Conservation (phyloP, 1,140 invertebrate genomes). For the Orius laevigatus region DNA sequence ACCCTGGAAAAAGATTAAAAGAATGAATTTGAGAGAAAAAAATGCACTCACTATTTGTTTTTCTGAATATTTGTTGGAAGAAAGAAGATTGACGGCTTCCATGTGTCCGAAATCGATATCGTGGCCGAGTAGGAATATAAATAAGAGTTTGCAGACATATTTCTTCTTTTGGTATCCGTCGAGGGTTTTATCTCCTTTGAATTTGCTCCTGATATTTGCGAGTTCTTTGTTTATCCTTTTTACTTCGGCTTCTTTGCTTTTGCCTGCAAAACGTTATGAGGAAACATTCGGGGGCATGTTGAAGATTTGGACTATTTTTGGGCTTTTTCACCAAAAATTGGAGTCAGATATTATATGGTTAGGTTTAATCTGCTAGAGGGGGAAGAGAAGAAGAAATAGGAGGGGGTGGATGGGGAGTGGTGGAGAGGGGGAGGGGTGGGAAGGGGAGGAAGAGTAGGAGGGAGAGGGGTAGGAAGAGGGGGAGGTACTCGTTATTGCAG, state of each 20-base stretch:
- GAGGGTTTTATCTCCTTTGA: conserved; percentile 98
- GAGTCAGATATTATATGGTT: too few relatives aligned
- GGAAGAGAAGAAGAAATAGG: too few relatives aligned
- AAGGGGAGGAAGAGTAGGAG: too few relatives aligned
- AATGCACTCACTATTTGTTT: conserved; percentile 91
- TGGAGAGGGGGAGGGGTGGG: too few relatives aligned
- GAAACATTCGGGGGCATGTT: too few relatives aligned
- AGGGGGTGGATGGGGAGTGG: too few relatives aligned
- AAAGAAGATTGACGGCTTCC: conserved; percentile 99
- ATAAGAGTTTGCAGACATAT: conserved; percentile 98
- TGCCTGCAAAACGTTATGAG: conserved; percentile 62
- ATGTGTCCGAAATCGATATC: conserved; percentile 99
- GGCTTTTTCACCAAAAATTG: too few relatives aligned
- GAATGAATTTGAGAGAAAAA: neutral
- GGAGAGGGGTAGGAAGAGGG: too few relatives aligned
- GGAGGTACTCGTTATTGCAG: too few relatives aligned
- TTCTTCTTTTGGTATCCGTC: conserved; percentile 99
- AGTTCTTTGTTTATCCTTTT: conserved; percentile 99
- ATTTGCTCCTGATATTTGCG: conserved; percentile 98
- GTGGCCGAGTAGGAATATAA: conserved; percentile 97
- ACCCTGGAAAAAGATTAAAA: conserved; percentile 47
- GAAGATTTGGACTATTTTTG: too few relatives aligned
- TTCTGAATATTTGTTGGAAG: conserved; percentile 99
- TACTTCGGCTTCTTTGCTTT: conserved; percentile 99
- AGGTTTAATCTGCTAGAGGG: too few relatives aligned